Conservation (phyloP, 2,113 vertebrate genomes). For the Rhabdomys dilectus region DNA sequence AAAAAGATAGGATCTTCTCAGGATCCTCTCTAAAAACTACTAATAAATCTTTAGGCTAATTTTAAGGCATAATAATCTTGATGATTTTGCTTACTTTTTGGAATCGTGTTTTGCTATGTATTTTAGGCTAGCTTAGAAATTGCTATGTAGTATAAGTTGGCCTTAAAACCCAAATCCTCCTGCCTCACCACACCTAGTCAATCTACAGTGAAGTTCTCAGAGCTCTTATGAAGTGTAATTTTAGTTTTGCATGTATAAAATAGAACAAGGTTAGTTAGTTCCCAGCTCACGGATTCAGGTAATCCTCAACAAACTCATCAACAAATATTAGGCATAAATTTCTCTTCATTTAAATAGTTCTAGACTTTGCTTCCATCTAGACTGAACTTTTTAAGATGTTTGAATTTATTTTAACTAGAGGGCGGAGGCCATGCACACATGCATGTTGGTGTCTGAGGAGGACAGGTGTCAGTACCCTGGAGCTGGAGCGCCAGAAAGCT, state of each 20-base stretch:
- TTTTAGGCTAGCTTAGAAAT: not conserved
- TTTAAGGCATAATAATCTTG: not conserved
- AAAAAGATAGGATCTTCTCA: not conserved
- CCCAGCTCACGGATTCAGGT: not conserved
- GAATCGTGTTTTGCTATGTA: not conserved
- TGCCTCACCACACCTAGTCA: not conserved
- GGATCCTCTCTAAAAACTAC: not conserved
- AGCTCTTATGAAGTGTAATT: not conserved
- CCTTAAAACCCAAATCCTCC: not conserved
- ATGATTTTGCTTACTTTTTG: not conserved
- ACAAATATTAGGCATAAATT: not conserved
- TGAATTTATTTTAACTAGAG: not conserved
- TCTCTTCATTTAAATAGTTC: not conserved
- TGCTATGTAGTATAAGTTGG: not conserved
- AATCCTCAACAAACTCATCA: not conserved
- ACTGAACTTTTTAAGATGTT: not conserved
- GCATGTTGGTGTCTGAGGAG: not conserved
- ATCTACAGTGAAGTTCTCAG: not conserved
- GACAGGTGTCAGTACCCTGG: not conserved
- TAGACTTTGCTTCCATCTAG: not conserved
- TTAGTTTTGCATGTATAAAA: not conserved
- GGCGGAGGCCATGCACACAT: not conserved
- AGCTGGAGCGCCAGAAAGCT: not conserved
- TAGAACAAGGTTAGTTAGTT: not conserved
- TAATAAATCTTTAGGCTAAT: not conserved